Percentiles rank a stretch among this genome's conserved stretches.
Evolutionary conservation across 2,113 vertebrate species (phyloP).

Genomic region (Larimichthys polyactis): DNA sequence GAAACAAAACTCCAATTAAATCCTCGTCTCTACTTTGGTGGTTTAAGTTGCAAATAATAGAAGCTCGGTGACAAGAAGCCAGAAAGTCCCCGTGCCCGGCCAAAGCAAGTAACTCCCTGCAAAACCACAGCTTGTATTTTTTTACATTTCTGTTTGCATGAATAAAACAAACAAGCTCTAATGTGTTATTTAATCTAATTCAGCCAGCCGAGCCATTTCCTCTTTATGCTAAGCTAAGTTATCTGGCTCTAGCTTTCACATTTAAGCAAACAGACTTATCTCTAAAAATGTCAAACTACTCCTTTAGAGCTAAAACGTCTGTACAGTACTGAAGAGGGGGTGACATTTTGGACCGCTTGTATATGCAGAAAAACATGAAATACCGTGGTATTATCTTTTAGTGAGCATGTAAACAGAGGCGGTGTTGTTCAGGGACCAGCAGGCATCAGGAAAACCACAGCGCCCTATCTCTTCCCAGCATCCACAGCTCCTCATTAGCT

Average conservation of each 20-base stretch:
- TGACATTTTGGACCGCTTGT: not conserved
- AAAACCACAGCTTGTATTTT: not conserved
- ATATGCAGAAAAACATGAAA: not conserved
- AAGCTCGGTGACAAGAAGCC: too few species aligned
- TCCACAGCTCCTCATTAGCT: constrained; percentile 68
- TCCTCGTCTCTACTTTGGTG: not conserved
- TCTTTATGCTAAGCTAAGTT: not conserved
- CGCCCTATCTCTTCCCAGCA: constrained; percentile 54
- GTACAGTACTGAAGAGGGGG: not conserved
- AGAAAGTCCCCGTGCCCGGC: too few species aligned
- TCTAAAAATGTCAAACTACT: not conserved
- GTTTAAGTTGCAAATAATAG: not conserved
- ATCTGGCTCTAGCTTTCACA: not conserved
- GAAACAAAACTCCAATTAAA: too few species aligned
- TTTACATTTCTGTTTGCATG: not conserved
- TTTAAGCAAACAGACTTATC: not conserved
- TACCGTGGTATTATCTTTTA: not conserved
- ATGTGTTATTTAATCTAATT: too few species aligned
- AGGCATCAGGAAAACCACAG: constrained; percentile 51
- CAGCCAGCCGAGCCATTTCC: not conserved
- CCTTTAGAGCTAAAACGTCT: not conserved
- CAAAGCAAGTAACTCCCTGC: too few species aligned
- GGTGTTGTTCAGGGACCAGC: constrained; percentile 31
- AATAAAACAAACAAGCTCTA: not conserved
- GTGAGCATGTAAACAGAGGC: constrained; percentile 48